Evolutionary conservation across 2,113 vertebrate genomes (phyloP).

Genomic region (Isichthys henryi): DNA sequence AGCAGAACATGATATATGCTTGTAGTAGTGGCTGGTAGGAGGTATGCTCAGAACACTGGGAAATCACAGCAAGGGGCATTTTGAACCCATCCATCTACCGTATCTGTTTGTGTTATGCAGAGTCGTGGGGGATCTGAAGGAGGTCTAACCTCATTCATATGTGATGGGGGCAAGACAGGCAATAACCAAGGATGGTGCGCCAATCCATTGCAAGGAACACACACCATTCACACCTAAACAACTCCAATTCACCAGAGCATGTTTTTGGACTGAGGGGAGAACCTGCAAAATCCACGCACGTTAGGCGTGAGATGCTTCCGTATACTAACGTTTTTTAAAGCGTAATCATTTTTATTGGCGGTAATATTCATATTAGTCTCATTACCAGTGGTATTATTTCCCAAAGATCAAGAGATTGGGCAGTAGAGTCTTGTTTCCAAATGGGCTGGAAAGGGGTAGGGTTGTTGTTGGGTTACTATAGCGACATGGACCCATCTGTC

Average conservation of each 20-base stretch:
- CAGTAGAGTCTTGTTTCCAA: neutral
- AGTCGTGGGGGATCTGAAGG: neutral
- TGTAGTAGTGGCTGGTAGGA: neutral
- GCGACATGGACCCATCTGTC: slow-evolving; percentile 5
- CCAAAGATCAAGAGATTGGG: neutral
- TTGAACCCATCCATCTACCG: neutral
- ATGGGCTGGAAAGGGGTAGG: neutral
- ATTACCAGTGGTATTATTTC: neutral
- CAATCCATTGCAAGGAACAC: neutral
- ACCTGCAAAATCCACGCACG: neutral
- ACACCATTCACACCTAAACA: neutral
- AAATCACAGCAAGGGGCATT: neutral
- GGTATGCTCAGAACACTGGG: neutral
- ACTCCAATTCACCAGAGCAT: neutral
- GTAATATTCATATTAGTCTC: neutral
- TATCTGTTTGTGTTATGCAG: neutral
- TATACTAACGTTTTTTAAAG: neutral
- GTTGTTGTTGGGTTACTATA: neutral
- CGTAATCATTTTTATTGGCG: neutral
- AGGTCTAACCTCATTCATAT: neutral
- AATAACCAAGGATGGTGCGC: neutral
- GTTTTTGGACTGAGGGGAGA: neutral
- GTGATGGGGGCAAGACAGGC: neutral
- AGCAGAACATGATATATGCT: neutral
- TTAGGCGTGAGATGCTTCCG: neutral